These are phyloP conservation scores for Pollenia griseotomentosa DNA, from an alignment of 2,888 invertebrate genomes.

Conservation along the genomic window DNA sequence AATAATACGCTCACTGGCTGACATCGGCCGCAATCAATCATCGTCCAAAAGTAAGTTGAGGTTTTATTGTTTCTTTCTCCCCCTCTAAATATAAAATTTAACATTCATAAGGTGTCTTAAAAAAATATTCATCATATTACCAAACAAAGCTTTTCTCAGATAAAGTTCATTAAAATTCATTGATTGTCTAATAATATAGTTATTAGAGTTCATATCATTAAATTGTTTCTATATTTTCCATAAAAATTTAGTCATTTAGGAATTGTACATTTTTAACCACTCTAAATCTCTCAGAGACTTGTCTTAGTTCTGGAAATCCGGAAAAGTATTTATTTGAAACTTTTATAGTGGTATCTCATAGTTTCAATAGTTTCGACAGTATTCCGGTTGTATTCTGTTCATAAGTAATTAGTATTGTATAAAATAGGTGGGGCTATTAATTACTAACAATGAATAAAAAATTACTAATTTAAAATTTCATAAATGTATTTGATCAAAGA, in stretches of 20 bases:
- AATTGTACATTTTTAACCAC: background rate
- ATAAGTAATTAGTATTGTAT: slow-evolving; percentile 9
- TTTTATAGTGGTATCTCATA: slow-evolving; percentile 6
- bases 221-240: slow-evolving; percentile 30
- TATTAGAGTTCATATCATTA: slow-evolving; percentile 30
- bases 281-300: background rate
- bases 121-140: background rate
- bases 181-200: slow-evolving; percentile 11
- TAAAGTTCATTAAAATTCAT: slow-evolving; percentile 41
- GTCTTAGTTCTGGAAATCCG: slow-evolving; percentile 13
- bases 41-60: slow-evolving; percentile 95
- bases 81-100: background rate
- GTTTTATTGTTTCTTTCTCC: background rate
- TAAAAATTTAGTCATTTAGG: slow-evolving; percentile 10
- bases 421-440: slow-evolving; percentile 22
- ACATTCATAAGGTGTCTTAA: background rate
- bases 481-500: slow-evolving; percentile 55
- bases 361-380: background rate
- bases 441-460: slow-evolving; percentile 11
- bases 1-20: slow-evolving; percentile 96
- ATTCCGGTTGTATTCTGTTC: slow-evolving; percentile 2
- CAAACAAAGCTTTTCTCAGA: slow-evolving; percentile 34
- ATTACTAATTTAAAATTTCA: slow-evolving; percentile 68
- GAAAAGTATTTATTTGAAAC: slow-evolving; percentile 6
- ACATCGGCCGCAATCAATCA: slow-evolving; percentile 97